Evolutionary conservation across 2,888 invertebrate species (phyloP).

Genomic region (Nysson spinosus): DNA sequence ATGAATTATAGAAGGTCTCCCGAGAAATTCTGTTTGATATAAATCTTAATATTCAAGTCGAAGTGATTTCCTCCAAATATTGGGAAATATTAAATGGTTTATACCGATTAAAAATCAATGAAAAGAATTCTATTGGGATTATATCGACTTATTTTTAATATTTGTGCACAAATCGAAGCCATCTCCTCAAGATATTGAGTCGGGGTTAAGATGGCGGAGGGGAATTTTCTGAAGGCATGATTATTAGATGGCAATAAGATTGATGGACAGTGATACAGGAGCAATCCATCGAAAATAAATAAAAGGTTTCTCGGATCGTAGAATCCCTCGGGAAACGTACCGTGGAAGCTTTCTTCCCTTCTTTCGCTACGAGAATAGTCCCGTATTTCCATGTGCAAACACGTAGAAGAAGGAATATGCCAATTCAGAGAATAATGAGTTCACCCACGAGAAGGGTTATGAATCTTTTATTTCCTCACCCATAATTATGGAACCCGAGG

Average conservation of each 20-base stretch:
- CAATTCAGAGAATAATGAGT: neutral
- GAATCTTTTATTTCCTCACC: neutral
- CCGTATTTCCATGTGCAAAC: conserved; percentile 1
- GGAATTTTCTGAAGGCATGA: neutral
- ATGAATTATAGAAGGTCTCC: too few relatives aligned
- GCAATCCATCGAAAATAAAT: conserved; percentile 28
- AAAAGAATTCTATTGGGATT: too few relatives aligned
- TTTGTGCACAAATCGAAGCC: too few relatives aligned
- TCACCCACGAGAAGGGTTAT: neutral
- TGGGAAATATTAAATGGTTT: too few relatives aligned
- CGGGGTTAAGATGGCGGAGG: too few relatives aligned
- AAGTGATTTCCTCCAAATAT: too few relatives aligned
- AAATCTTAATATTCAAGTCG: too few relatives aligned
- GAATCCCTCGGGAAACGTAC: conserved; percentile 13
- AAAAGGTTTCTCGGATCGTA: conserved; percentile 19
- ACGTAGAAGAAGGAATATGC: neutral
- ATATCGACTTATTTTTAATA: too few relatives aligned
- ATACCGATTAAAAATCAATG: too few relatives aligned
- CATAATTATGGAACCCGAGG: neutral
- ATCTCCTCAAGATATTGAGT: too few relatives aligned
- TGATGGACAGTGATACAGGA: conserved; percentile 17
- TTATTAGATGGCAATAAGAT: conserved; percentile 16
- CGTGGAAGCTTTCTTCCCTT: neutral
- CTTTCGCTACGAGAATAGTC: too few relatives aligned
- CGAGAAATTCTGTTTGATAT: too few relatives aligned